Evolutionary conservation across 2,113 vertebrate species (phyloP).

Genomic region (Clarias magur): DNA sequence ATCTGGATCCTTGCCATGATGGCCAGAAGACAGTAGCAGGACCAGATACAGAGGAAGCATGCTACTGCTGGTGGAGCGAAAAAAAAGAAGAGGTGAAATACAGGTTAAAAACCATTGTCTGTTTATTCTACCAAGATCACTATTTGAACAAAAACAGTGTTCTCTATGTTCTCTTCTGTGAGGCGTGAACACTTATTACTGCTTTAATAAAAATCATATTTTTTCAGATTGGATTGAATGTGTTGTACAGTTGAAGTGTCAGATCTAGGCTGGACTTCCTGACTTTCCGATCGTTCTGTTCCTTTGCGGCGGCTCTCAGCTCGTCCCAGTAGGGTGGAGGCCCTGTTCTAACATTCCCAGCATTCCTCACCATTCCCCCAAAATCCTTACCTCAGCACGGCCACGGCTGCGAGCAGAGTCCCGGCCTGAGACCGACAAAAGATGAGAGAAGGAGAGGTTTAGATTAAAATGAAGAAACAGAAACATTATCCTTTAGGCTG

Average conservation of each 20-base stretch:
- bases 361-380: constrained; percentile 44
- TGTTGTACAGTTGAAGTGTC: background rate
- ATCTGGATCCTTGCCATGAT: background rate
- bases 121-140: background rate
- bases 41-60: constrained; percentile 1
- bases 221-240: background rate
- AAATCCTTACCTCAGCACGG: constrained; percentile 29
- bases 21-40: background rate
- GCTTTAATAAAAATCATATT: background rate
- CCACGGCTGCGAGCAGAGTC: background rate
- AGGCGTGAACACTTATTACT: background rate
- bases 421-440: background rate
- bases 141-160: background rate
- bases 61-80: background rate
- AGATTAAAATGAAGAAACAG: background rate
- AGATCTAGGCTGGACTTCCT: background rate
- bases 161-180: background rate
- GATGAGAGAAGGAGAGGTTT: background rate
- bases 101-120: background rate
- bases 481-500: background rate
- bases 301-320: background rate
- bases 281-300: constrained; percentile 11
- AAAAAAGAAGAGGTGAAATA: background rate
- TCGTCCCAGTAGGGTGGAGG: constrained; percentile 40
- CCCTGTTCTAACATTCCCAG: constrained; percentile 40